Conservation (phyloP, 2,888 invertebrate species). For the Antheraea yamamai region DNA sequence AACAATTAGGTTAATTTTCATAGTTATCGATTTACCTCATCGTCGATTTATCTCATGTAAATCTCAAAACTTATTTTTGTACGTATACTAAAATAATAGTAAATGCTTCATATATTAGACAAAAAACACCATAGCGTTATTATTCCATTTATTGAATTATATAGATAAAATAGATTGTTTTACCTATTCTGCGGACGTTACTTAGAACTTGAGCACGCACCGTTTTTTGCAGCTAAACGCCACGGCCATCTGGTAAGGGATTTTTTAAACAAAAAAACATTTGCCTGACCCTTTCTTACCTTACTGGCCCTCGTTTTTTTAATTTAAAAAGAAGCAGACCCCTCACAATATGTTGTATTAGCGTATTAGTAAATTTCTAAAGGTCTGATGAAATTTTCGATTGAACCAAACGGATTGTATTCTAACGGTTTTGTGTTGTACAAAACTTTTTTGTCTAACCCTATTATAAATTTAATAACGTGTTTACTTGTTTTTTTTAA, state of each 20-base stretch:
- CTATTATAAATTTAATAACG: constrained; percentile 55
- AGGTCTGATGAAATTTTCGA: constrained; percentile 79
- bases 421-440: constrained; percentile 72
- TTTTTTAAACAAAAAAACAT: constrained; percentile 73
- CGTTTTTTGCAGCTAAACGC: constrained; percentile 78
- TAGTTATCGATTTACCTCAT: too few species aligned
- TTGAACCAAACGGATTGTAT: constrained; percentile 78
- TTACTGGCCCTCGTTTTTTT: constrained; percentile 76
- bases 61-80: too few species aligned
- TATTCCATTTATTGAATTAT: neutral
- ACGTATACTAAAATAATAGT: too few species aligned
- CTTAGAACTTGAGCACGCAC: constrained; percentile 74
- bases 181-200: constrained; percentile 48
- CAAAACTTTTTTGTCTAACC: constrained; percentile 48
- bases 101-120: neutral
- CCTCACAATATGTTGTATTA: constrained; percentile 80
- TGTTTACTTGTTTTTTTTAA: constrained; percentile 35
- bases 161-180: neutral
- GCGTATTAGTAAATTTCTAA: constrained; percentile 79
- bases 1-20: too few species aligned
- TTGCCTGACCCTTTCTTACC: constrained; percentile 81
- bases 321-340: constrained; percentile 52
- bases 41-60: too few species aligned
- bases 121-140: neutral
- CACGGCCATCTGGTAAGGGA: constrained; percentile 77